phyloP scores from a whole-genome alignment of 2,797 vertebrate genomes.

The Muraenolepis orangiensis region DNA sequence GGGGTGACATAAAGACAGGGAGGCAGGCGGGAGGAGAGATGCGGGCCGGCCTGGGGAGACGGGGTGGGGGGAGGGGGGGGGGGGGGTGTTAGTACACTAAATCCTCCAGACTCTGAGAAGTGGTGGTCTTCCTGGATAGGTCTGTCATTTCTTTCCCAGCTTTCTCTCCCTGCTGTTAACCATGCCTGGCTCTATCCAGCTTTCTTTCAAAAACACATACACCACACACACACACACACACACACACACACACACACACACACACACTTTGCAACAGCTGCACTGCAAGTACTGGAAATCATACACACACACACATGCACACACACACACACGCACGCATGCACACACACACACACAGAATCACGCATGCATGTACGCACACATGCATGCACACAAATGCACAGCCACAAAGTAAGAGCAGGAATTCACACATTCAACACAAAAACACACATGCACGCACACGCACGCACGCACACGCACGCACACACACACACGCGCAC shows the following conservation, averaged over 20 bases:
- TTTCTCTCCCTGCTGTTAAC: not conserved
- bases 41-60: not conserved
- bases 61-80: not conserved
- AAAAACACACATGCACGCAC: constrained; percentile 20
- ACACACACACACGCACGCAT: too few relatives aligned
- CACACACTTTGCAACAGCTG: not conserved
- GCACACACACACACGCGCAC: not conserved
- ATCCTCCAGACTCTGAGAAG: not conserved
- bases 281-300: too few relatives aligned
- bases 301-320: not conserved
- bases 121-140: not conserved
- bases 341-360: not conserved
- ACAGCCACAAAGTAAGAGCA: constrained; percentile 14
- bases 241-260: not conserved
- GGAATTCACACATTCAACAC: constrained; percentile 19
- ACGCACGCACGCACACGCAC: constrained; percentile 14
- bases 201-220: too few relatives aligned
- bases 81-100: not conserved
- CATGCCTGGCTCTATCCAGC: not conserved
- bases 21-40: not conserved
- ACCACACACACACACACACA: not conserved
- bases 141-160: not conserved
- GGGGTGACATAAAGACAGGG: not conserved
- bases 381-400: too few relatives aligned
- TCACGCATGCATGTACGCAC: too few relatives aligned